phyloP scores from a whole-genome alignment of 64 coral and sea anemone species.

The Actinia tenebrosa region DNA sequence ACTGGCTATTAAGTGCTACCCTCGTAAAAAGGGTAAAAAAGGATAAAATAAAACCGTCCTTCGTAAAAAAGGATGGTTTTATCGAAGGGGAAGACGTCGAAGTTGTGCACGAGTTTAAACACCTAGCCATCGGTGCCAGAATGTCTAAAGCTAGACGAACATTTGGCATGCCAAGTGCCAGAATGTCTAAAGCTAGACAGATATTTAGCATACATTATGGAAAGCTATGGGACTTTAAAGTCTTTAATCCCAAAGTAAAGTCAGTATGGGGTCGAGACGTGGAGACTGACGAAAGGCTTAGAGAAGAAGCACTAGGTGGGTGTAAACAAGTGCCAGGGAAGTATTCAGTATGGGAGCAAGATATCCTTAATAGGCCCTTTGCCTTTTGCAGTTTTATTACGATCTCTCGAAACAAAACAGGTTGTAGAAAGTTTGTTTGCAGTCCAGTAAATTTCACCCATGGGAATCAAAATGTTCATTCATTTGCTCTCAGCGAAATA shows the following conservation, averaged over 20 bases:
- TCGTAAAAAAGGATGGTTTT: no score
- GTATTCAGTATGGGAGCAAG: slow-evolving; percentile 16
- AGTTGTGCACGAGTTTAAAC: neutral
- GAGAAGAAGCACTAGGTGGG: slow-evolving; percentile 26
- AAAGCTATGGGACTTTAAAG: slow-evolving; percentile 15
- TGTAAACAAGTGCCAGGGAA: slow-evolving; percentile 27
- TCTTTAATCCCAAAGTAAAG: slow-evolving; percentile 49
- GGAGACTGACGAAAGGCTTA: slow-evolving; percentile 35
- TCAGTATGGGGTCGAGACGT: slow-evolving; percentile 45
- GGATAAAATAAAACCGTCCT: no score
- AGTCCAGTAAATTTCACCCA: no score
- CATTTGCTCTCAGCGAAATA: no score
- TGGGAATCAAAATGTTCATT: no score
- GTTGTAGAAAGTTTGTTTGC: no score
- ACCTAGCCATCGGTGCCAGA: slow-evolving; percentile 15
- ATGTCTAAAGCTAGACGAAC: slow-evolving; percentile 55
- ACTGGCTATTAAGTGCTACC: no score
- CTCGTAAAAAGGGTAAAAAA: no score
- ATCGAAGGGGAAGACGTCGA: no score
- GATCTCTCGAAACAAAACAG: no score
- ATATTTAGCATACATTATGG: slow-evolving; percentile 3
- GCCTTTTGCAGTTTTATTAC: no score
- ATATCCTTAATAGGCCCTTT: slow-evolving; percentile 2
- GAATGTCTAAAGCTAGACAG: no score
- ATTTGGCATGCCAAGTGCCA: slow-evolving; percentile 19